Evolutionary conservation across 92 coral and sea anemone species (phyloP).

Genomic region (Montipora capitata): DNA sequence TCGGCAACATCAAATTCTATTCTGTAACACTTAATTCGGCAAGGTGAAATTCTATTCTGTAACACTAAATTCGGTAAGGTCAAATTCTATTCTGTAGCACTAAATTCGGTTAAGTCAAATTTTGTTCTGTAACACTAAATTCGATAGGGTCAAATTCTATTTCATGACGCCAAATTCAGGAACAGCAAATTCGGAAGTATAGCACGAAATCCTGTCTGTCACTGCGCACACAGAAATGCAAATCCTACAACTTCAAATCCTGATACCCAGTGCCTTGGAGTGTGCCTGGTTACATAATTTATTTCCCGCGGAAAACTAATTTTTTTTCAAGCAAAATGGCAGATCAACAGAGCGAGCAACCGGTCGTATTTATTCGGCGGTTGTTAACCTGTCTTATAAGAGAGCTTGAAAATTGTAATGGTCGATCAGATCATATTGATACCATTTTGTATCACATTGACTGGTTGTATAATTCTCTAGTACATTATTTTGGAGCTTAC

Average conservation of each 20-base stretch:
- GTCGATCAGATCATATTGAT: constrained; percentile 14
- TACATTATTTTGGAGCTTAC: constrained; percentile 26
- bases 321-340: not conserved
- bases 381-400: not conserved
- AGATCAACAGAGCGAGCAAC: not conserved
- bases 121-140: not conserved
- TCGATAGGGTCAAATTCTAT: not conserved
- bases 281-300: not conserved
- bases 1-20: no score
- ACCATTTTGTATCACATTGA: constrained; percentile 28
- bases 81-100: not conserved
- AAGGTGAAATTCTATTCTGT: not conserved
- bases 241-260: not conserved
- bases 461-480: constrained; percentile 46
- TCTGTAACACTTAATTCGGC: not conserved
- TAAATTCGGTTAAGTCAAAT: not conserved
- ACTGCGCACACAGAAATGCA: not conserved
- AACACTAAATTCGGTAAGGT: no score
- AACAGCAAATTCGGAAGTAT: not conserved
- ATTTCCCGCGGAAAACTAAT: not conserved
- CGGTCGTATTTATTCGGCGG: not conserved
- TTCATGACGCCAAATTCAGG: not conserved
- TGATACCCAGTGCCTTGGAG: not conserved
- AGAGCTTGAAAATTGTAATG: constrained; percentile 36
- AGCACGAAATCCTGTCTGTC: not conserved